A percentile compares a stretch with the other conserved stretches of the same genome.
Conservation (phyloP, 2,113 vertebrate species). For the Osmerus eperlanus region DNA sequence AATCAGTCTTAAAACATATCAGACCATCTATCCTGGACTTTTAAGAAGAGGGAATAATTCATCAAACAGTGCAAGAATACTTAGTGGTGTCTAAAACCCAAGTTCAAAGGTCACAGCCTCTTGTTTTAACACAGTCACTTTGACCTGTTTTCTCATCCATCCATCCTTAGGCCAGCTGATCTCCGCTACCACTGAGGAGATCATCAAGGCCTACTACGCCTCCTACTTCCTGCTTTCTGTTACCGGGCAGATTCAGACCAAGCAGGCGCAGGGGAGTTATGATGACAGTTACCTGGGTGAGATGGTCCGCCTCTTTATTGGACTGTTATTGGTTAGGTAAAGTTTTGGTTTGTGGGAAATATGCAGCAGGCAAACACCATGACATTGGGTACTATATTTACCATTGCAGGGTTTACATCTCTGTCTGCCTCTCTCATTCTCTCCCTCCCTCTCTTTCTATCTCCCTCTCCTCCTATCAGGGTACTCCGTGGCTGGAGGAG, state of each 20-base stretch:
- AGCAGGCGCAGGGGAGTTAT: constrained; percentile 72
- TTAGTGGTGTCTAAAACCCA: no score
- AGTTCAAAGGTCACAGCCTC: neutral
- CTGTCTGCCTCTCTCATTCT: neutral
- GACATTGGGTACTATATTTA: no score
- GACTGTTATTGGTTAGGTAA: neutral
- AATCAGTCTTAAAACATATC: no score
- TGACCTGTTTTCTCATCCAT: neutral
- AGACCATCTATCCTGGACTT: no score
- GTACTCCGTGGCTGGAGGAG: constrained; percentile 84
- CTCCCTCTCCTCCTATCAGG: constrained; percentile 60
- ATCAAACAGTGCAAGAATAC: no score
- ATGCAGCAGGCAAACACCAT: no score
- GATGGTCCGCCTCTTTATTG: constrained; percentile 12
- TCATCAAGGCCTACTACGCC: constrained; percentile 78
- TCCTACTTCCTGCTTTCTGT: constrained; percentile 82
- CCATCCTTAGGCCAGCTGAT: constrained; percentile 79
- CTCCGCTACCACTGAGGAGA: constrained; percentile 82
- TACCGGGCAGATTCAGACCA: constrained; percentile 78
- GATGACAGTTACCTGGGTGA: constrained; percentile 90
- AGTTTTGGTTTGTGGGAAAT: no score
- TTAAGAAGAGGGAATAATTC: no score
- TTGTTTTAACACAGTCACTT: constrained; percentile 30
- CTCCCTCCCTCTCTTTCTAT: neutral
- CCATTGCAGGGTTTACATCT: neutral